A percentile compares a stretch with the other conserved stretches of the same genome.
Conservation (phyloP, 2,797 vertebrate genomes). For the Australoheros facetus region DNA sequence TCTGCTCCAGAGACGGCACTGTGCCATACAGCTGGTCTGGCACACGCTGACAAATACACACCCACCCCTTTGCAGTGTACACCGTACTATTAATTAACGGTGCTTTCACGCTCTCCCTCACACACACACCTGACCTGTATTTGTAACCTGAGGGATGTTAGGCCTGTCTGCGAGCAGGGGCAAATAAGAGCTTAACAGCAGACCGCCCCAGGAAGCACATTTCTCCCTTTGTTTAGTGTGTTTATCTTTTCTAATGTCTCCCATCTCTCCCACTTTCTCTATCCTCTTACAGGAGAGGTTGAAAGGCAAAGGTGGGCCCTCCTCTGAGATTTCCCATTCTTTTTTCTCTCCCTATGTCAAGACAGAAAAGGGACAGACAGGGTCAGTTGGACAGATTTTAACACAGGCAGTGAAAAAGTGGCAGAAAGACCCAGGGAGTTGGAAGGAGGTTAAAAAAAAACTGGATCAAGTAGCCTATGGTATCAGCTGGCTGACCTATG, state of each 20-base stretch:
- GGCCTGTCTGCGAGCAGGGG: slow-evolving; percentile 67
- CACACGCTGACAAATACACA: slow-evolving; percentile 56
- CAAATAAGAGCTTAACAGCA: slow-evolving; percentile 72
- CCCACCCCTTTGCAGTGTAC: slow-evolving; percentile 42
- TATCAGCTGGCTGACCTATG: slow-evolving; percentile 49
- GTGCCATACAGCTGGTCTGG: slow-evolving; percentile 78
- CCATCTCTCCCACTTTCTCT: slow-evolving; percentile 31
- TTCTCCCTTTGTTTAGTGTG: slow-evolving; percentile 76
- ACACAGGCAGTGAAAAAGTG: slow-evolving; percentile 24
- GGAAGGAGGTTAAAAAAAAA: neutral
- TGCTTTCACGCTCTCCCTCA: slow-evolving; percentile 50
- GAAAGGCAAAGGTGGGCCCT: slow-evolving; percentile 53
- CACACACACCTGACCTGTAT: slow-evolving; percentile 66
- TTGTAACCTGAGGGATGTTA: slow-evolving; percentile 75
- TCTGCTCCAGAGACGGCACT: slow-evolving; percentile 70
- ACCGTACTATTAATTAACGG: slow-evolving; percentile 57
- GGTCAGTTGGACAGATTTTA: slow-evolving; percentile 20
- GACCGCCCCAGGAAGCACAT: slow-evolving; percentile 65
- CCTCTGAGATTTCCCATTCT: neutral
- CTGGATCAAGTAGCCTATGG: slow-evolving; percentile 45
- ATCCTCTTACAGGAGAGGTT: slow-evolving; percentile 37
- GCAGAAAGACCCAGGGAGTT: slow-evolving; percentile 36
- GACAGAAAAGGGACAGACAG: neutral
- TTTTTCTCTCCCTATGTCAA: neutral
- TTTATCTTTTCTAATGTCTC: slow-evolving; percentile 49